Conservation (phyloP, 2,797 vertebrate species). For the Selene dorsalis region DNA sequence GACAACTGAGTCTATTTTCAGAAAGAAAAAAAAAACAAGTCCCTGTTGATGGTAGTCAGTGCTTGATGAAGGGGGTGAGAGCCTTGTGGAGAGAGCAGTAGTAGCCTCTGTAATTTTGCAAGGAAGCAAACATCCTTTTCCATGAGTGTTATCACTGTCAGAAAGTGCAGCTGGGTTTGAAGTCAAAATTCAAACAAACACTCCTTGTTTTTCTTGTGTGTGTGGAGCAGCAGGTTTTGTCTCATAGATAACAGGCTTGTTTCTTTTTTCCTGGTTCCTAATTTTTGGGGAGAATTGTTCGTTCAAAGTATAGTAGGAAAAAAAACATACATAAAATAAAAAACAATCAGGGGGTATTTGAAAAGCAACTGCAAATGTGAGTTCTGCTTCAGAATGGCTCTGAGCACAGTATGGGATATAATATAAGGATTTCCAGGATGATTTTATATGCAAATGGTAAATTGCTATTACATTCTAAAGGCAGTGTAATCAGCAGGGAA, state of each 20-base stretch:
- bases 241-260: conserved; percentile 49
- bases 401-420: not conserved
- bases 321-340: not conserved
- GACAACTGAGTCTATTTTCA: not conserved
- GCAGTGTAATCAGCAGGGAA: conserved; percentile 45
- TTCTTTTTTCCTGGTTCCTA: conserved; percentile 31
- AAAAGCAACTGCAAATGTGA: conserved; percentile 9
- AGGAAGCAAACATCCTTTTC: conserved; percentile 43
- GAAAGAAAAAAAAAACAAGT: not conserved
- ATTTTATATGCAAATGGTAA: conserved; percentile 39
- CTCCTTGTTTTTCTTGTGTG: not conserved
- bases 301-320: conserved; percentile 24
- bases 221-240: conserved; percentile 53
- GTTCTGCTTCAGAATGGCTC: conserved; percentile 11
- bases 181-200: conserved; percentile 49
- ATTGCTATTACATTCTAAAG: conserved; percentile 24
- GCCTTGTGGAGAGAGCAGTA: not conserved
- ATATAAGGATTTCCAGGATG: conserved; percentile 27
- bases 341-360: conserved; percentile 10
- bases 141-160: conserved; percentile 44
- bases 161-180: conserved; percentile 44
- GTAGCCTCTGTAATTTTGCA: conserved; percentile 32
- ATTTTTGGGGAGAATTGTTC: conserved; percentile 21
- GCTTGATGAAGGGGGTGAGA: conserved; percentile 16
- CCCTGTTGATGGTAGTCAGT: not conserved